Evolutionary conservation across 2,888 invertebrate genomes (phyloP).

Genomic region (Tetramorium bicarinatum): DNA sequence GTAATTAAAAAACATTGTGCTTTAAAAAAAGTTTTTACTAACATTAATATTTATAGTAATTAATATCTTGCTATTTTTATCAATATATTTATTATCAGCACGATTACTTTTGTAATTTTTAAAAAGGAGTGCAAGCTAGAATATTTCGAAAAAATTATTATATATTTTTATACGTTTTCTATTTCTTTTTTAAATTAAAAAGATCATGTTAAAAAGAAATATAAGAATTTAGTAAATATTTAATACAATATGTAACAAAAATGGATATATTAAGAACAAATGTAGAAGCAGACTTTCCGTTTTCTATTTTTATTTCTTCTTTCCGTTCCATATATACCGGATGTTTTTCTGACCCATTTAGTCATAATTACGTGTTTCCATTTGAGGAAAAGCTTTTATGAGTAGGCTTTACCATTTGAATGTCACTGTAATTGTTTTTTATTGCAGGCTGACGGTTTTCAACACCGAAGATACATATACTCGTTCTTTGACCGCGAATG

Average conservation of each 20-base stretch:
- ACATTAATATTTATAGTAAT: background rate
- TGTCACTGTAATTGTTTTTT: slow-evolving; percentile 68
- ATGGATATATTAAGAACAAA: background rate
- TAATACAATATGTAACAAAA: background rate
- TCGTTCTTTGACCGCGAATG: slow-evolving; percentile 68
- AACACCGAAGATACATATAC: slow-evolving; percentile 59
- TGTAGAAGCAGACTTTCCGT: background rate
- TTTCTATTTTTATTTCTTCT: background rate
- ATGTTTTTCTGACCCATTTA: background rate
- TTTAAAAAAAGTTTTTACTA: background rate
- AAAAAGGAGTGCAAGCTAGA: background rate
- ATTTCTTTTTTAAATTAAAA: background rate
- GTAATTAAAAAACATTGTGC: background rate
- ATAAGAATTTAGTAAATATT: background rate
- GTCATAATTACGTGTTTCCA: background rate
- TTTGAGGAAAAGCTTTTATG: background rate
- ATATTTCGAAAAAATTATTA: background rate
- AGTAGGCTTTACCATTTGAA: slow-evolving; percentile 61
- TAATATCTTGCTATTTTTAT: background rate
- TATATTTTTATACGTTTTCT: background rate
- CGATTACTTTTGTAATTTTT: background rate
- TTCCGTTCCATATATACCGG: background rate
- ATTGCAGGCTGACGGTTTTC: slow-evolving; percentile 62
- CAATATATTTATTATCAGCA: background rate
- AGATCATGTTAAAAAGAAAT: background rate